Evolutionary conservation across 2,888 invertebrate genomes (phyloP).

Genomic region (Hesperia comma): DNA sequence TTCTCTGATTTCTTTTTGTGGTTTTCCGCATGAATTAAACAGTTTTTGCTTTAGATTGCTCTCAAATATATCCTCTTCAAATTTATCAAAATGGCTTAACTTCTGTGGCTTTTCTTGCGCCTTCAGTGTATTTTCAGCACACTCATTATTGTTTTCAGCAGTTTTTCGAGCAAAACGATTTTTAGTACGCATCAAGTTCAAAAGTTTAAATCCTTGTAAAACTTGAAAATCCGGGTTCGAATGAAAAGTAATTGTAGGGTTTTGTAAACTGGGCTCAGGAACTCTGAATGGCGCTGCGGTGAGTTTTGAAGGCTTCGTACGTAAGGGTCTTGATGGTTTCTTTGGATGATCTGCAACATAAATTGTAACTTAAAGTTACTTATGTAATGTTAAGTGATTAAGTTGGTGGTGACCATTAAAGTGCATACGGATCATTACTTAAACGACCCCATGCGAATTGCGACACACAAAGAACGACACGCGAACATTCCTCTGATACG

Average conservation of each 20-base stretch:
- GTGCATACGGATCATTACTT: too few relatives aligned
- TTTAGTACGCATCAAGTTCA: slow-evolving; percentile 63
- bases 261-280: slow-evolving; percentile 52
- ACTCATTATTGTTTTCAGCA: slow-evolving; percentile 49
- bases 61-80: slow-evolving; percentile 45
- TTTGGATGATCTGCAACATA: slow-evolving; percentile 44
- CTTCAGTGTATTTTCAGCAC: slow-evolving; percentile 50
- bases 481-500: too few relatives aligned
- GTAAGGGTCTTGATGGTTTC: slow-evolving; percentile 40
- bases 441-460: too few relatives aligned
- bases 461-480: too few relatives aligned
- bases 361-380: too few relatives aligned
- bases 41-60: slow-evolving; percentile 53
- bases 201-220: slow-evolving; percentile 70
- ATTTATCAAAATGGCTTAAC: slow-evolving; percentile 46
- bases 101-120: slow-evolving; percentile 41
- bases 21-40: slow-evolving; percentile 62
- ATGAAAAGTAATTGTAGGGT: slow-evolving; percentile 65
- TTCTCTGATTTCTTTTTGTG: slow-evolving; percentile 29
- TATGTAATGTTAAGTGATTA: too few relatives aligned
- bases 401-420: too few relatives aligned
- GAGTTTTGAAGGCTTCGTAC: slow-evolving; percentile 55
- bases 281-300: slow-evolving; percentile 52
- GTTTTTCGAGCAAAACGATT: slow-evolving; percentile 56
- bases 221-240: slow-evolving; percentile 74